A percentile compares a stretch with the other conserved stretches of the same genome.
These are phyloP conservation scores for Coleophora deauratella DNA, from an alignment of 2,888 invertebrate genomes.

Conservation along the genomic window DNA sequence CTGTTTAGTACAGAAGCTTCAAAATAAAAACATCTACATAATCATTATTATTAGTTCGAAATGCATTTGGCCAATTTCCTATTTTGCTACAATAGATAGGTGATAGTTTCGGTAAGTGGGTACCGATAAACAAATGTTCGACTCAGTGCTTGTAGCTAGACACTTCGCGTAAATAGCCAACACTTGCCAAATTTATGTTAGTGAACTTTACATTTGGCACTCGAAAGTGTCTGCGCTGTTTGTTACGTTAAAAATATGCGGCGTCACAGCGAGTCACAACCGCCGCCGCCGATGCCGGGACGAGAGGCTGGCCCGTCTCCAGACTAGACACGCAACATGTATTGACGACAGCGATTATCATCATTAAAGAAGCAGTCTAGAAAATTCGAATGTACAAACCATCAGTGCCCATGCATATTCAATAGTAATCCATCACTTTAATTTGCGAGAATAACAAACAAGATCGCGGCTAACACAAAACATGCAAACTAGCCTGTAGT, in stretches of 20 bases:
- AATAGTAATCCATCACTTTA: neutral
- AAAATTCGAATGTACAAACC: neutral
- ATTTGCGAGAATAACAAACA: neutral
- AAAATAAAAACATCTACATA: no score
- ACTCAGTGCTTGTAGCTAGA: conserved; percentile 26
- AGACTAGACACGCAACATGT: conserved; percentile 34
- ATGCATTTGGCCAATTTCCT: neutral
- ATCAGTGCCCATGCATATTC: neutral
- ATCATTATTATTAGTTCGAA: no score
- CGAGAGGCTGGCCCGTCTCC: conserved; percentile 47
- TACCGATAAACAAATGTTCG: no score
- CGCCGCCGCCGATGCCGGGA: conserved; percentile 37
- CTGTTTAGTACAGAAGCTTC: no score
- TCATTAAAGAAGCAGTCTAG: conserved; percentile 10
- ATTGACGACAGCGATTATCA: conserved; percentile 24
- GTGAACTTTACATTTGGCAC: conserved; percentile 73
- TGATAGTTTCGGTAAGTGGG: no score
- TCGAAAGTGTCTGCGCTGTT: conserved; percentile 56
- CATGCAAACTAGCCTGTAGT: no score
- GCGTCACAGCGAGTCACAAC: conserved; percentile 67
- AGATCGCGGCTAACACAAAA: no score
- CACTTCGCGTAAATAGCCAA: conserved; percentile 54
- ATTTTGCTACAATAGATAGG: neutral
- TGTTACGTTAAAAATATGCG: conserved; percentile 72
- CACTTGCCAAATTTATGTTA: conserved; percentile 69